Evolutionary conservation across 2,113 vertebrate species (phyloP), one percentile per base, ranked within the genome.

Genomic region (Zootoca vivipara): DNA sequence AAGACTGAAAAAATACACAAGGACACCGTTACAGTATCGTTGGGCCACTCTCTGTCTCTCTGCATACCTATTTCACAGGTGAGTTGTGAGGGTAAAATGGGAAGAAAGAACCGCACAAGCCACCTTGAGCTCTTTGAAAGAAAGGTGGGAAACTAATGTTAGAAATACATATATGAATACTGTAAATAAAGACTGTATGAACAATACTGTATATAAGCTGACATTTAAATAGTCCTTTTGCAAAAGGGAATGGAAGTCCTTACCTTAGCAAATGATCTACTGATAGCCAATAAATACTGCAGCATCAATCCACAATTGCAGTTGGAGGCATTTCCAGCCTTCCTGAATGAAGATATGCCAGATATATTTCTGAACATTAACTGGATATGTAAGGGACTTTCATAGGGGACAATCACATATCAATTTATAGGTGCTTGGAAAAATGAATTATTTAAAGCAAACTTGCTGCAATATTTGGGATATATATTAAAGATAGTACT

Each of bases 401-500:
- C 62, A 26, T 22, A 58, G 22, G 26, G 78, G 64, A 46, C 6
- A 56, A 86, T 35, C 24, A 38, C 15, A 15, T 72, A n/a, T 56
- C 13, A 38, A 81, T 62, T 81, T 40, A 58, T 62, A 72, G 24
- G 35, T n/a, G 15, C 2, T 28, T 40, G 5, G 2, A 16, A 52
- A 79, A n/a, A 30, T 67, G 65, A 42, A n/a, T 30, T 80, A 56
- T 86, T 56, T 79, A 79, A 87, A 87, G 9, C n/a, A 80, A 80
- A 33, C 52, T 28, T 67, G 26, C 65, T 67, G 0, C 56, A 22
- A 10, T 26, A 26, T 62, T 40, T 78, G 35, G 65, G 46, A 79
- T 79, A 42, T 40, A 40, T 83, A 42, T 3, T 72, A 62, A 24
- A 69, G 33, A 22, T 67, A n/a, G 42, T 30, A 58, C 38, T 28